These are phyloP conservation scores for Aptenodytes patagonicus DNA, from an alignment of 2,113 vertebrate genomes.

Conservation along the genomic window DNA sequence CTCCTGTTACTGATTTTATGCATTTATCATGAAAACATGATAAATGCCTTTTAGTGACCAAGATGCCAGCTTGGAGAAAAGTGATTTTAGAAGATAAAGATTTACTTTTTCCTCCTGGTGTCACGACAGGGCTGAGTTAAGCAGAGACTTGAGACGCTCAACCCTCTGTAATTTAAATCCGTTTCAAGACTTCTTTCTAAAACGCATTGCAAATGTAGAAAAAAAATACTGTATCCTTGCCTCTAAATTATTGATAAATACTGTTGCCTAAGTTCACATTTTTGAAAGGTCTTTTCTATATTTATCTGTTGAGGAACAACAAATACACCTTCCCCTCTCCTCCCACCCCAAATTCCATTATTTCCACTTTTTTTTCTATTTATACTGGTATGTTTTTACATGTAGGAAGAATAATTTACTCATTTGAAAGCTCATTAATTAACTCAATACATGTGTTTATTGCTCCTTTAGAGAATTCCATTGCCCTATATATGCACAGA, in stretches of 20 bases:
- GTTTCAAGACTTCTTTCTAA: neutral
- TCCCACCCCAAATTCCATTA: fast-evolving
- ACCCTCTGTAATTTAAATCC: neutral
- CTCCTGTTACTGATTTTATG: neutral
- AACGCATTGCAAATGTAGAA: neutral
- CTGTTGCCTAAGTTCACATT: neutral
- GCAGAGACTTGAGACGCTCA: too few relatives aligned
- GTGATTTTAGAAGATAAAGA: neutral
- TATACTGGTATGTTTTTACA: neutral
- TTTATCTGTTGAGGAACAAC: neutral
- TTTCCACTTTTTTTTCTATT: neutral
- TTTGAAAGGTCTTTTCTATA: neutral
- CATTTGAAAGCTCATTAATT: neutral
- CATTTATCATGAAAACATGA: constrained; percentile 7
- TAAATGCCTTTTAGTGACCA: neutral
- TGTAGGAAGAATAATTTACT: neutral
- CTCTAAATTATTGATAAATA: neutral
- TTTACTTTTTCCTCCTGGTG: constrained; percentile 18
- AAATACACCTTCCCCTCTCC: neutral
- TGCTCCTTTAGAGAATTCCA: neutral
- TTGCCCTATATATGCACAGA: neutral
- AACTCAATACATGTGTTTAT: neutral
- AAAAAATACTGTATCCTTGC: neutral
- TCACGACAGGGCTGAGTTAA: constrained; percentile 6
- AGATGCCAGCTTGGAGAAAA: neutral